These are phyloP conservation scores for Nanorana parkeri DNA, from an alignment of 2,113 vertebrate genomes.

Conservation along the genomic window DNA sequence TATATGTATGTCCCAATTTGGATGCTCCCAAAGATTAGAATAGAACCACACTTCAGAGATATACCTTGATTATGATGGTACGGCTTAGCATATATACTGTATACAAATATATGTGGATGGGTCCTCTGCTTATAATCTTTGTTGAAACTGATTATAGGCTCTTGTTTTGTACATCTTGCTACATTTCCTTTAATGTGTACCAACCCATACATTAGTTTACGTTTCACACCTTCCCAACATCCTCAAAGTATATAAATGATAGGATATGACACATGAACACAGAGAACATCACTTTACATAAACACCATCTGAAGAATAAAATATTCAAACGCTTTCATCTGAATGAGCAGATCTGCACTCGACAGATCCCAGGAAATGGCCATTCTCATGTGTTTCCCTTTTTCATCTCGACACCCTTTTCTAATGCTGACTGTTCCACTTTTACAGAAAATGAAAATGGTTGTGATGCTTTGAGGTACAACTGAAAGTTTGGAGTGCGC, in stretches of 20 bases:
- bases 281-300: background rate
- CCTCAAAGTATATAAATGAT: background rate
- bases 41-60: no score
- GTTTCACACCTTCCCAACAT: no score
- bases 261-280: background rate
- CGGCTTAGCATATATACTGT: no score
- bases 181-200: no score
- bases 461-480: conserved; percentile 18
- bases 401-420: conserved; percentile 36
- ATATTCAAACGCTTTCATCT: conserved; percentile 36
- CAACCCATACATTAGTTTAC: no score
- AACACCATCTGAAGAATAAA: background rate
- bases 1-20: no score
- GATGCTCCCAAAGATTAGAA: no score
- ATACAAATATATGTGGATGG: no score
- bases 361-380: conserved; percentile 17
- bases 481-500: conserved; percentile 37
- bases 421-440: conserved; percentile 37
- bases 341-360: conserved; percentile 46
- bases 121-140: no score
- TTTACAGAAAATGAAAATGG: conserved; percentile 8
- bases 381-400: conserved; percentile 31
- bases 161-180: no score
- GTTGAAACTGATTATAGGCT: no score
- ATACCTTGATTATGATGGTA: no score